Base-by-base conservation (phyloP, 1,140 invertebrate species). In the Rhagoletis pomonella region DNA sequence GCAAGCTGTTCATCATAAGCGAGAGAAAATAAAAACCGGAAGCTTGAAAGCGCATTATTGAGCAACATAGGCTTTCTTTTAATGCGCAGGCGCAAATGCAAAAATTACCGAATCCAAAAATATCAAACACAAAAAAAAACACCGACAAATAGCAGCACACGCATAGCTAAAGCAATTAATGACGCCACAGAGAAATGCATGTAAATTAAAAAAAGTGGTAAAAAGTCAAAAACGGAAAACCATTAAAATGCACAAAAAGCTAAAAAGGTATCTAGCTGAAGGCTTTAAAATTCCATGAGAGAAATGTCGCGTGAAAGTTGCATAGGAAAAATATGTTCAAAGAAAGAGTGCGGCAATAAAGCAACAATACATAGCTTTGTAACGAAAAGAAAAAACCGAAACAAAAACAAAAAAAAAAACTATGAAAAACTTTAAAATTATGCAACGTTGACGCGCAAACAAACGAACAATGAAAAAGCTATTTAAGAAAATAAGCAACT, bases 231-330 rank as follows among this genome's bases (percentile, higher is more conserved):
- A 85, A 59, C 14, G 81, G 55, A 85, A 39, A 62, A 58, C 12
- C 50, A 62, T 60, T 65, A 86, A 42, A 60, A 65, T 58, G n/a
- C 42, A 65, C 29, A 60, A 86, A 58, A 42, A 58, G 44, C 10
- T 7, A 62, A 12, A 64, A 64, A n/a, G 19, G 29, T 9, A 3
- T 1, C 7, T 14, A 60, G 85, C n/a, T n/a, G 59, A 19, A 65
- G 39, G 85, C 58, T 14, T 60, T 9, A 19, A 86, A 86, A 86
- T 86, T 86, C 85, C 85, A 65, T 42, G 58, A 62, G 62, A 59
- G 85, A 86, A 65, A 86, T 86, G 85, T 60, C 85, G 85, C 85
- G 59, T 86, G 85, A 86, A 86, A 86, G 85, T 86, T 86, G 59
- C 19, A 60, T 7, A 85, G 5, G 85, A n/a, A 47, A 62, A 64